Evolutionary conservation across 2,888 invertebrate genomes (phyloP).

Genomic region (Leptopilina syphax): DNA sequence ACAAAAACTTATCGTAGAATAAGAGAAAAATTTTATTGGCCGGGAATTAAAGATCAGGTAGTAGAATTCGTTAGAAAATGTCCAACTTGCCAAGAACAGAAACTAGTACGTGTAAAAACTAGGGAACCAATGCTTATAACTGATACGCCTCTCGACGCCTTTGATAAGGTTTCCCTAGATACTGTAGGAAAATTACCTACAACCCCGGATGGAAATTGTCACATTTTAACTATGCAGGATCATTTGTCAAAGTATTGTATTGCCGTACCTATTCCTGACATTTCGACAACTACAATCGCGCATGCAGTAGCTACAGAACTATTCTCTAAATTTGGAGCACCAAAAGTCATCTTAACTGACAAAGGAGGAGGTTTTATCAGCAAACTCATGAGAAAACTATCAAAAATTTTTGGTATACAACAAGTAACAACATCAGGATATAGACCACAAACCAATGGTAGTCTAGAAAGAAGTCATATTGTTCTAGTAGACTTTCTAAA

Average conservation of each 20-base stretch:
- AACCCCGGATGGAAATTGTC: not conserved
- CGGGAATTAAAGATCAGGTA: slow-evolving; percentile 47
- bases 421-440: not conserved
- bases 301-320: not conserved
- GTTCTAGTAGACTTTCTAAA: not conserved
- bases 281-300: not conserved
- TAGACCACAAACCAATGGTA: not conserved
- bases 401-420: too few species aligned
- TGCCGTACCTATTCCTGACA: not conserved
- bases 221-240: not conserved
- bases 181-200: slow-evolving; percentile 5
- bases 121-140: slow-evolving; percentile 53
- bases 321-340: not conserved
- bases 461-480: not conserved
- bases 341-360: not conserved
- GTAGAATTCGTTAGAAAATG: slow-evolving; percentile 48
- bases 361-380: not conserved
- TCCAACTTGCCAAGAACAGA: slow-evolving; percentile 48
- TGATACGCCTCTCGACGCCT: slow-evolving; percentile 38
- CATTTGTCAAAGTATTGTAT: not conserved
- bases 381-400: not conserved
- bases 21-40: slow-evolving; percentile 52
- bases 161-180: not conserved
- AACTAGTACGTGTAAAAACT: slow-evolving; percentile 41
- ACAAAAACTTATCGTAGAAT: slow-evolving; percentile 52